Percentiles rank a stretch among this genome's conserved stretches.
These are phyloP conservation scores for Orestias chungarensis DNA, from an alignment of 2,797 vertebrate genomes.

Conservation along the genomic window DNA sequence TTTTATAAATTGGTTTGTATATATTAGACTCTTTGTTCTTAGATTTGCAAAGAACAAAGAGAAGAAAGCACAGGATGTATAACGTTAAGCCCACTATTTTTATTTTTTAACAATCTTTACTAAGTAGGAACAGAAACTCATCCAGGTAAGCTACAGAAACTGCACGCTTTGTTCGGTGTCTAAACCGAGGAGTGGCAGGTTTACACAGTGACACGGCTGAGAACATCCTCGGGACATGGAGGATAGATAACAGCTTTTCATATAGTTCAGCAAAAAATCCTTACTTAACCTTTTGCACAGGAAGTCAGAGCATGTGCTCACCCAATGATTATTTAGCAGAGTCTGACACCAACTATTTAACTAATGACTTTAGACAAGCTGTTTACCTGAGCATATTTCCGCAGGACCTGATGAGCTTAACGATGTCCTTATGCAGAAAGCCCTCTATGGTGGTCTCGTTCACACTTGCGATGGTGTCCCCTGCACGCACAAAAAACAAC, in stretches of 20 bases:
- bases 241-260: background rate
- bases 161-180: background rate
- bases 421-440: constrained; percentile 90
- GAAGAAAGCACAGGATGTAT: background rate
- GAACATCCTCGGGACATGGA: background rate
- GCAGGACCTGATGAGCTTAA: constrained; percentile 91
- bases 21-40: background rate
- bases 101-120: background rate
- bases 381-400: constrained; percentile 84
- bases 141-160: background rate
- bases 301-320: background rate
- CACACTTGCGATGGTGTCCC: constrained; percentile 93
- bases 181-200: background rate
- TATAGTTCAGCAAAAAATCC: background rate
- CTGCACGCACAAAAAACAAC: constrained; percentile 64
- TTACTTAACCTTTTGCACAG: background rate
- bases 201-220: background rate
- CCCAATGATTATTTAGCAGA: no score
- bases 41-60: background rate
- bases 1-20: background rate
- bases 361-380: no score
- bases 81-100: background rate
- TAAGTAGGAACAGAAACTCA: background rate
- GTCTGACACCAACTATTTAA: no score
- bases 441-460: constrained; percentile 90